Evolutionary conservation across 2,888 invertebrate genomes (phyloP).

Genomic region (Latrodectus elegans): DNA sequence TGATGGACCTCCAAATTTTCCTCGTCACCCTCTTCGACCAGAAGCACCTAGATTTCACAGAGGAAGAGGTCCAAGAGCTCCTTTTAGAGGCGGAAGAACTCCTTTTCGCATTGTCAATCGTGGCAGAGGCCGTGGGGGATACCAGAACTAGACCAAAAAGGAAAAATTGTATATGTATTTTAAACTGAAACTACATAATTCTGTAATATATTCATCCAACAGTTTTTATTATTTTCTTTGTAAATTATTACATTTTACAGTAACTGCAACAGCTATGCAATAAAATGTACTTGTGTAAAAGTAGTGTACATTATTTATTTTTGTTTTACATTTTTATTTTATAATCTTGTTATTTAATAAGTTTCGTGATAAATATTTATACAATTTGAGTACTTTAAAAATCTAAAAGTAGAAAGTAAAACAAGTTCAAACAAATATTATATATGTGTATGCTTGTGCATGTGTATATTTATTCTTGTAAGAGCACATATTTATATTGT

Average conservation of each 20-base stretch:
- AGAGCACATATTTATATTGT: too few relatives aligned
- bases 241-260: slow-evolving; percentile 53
- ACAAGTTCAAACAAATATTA: too few relatives aligned
- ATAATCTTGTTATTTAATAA: too few relatives aligned
- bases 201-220: slow-evolving; percentile 57
- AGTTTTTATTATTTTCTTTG: slow-evolving; percentile 54
- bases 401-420: too few relatives aligned
- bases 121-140: slow-evolving; percentile 52
- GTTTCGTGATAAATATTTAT: too few relatives aligned
- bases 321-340: too few relatives aligned
- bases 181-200: slow-evolving; percentile 36
- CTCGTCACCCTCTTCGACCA: slow-evolving; percentile 12
- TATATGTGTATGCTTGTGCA: too few relatives aligned
- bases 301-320: too few relatives aligned
- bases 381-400: too few relatives aligned
- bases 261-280: background rate
- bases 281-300: too few relatives aligned
- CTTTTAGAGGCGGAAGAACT: slow-evolving; percentile 41
- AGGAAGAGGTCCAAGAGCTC: slow-evolving; percentile 36
- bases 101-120: slow-evolving; percentile 47
- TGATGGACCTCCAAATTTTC: slow-evolving; percentile 45
- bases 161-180: slow-evolving; percentile 13
- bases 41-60: slow-evolving; percentile 20
- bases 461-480: too few relatives aligned
- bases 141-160: slow-evolving; percentile 17